These are phyloP conservation scores for Polyommatus iphigenia DNA, from an alignment of 2,888 invertebrate species.

Conservation along the genomic window DNA sequence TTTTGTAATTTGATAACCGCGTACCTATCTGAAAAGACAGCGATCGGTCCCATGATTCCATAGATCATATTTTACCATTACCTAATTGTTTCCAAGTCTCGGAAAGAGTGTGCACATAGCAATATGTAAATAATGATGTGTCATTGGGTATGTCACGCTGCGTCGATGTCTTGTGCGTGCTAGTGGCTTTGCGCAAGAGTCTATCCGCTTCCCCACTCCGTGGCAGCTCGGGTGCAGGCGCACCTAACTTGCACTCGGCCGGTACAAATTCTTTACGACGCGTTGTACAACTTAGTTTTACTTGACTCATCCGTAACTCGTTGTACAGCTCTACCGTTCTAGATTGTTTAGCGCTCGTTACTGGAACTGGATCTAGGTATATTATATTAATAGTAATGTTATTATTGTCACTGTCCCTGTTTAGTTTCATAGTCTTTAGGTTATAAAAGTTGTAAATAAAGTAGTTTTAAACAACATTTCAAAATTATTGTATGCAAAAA, in stretches of 20 bases:
- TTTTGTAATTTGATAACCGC: neutral
- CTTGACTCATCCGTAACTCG: neutral
- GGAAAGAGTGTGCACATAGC: neutral
- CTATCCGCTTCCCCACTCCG: constrained; percentile 35
- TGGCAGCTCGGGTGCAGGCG: constrained; percentile 41
- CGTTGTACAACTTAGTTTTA: constrained; percentile 8
- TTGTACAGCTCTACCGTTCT: neutral
- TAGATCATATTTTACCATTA: neutral
- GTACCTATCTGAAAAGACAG: neutral
- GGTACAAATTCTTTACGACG: constrained; percentile 30
- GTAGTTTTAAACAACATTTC: neutral
- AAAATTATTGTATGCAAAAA: no score
- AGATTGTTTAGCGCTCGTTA: neutral
- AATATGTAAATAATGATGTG: constrained; percentile 26
- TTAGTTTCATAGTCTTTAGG: neutral
- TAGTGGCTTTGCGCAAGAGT: constrained; percentile 36
- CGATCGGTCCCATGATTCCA: neutral
- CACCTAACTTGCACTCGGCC: constrained; percentile 44
- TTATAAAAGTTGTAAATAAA: neutral
- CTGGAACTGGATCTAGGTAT: neutral
- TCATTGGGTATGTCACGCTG: constrained; percentile 9
- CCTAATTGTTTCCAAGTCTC: neutral
- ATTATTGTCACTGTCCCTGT: neutral
- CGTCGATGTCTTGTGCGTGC: constrained; percentile 3
- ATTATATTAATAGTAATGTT: neutral